Percentiles rank a stretch among this genome's conserved stretches.
phyloP scores from a whole-genome alignment of 2,888 invertebrate species.

The Anodontia alba region DNA sequence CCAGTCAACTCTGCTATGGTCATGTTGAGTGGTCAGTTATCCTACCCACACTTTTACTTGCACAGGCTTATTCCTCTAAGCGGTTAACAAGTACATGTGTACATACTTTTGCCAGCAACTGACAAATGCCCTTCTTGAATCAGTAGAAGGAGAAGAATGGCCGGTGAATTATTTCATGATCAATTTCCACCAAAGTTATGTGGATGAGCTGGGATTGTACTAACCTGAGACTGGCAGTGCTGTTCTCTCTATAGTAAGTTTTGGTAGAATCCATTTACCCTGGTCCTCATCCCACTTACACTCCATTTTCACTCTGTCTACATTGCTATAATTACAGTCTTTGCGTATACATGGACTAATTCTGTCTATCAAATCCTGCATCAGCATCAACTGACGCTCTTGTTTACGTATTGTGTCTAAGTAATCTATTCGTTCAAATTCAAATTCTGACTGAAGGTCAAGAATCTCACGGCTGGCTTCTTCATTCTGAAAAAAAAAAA shows the following conservation, averaged over 20 bases:
- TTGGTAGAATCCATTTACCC: slow-evolving; percentile 90
- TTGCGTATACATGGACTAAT: slow-evolving; percentile 89
- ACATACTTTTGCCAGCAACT: too few species aligned
- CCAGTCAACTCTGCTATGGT: too few species aligned
- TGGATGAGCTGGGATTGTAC: neutral
- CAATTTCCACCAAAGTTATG: too few species aligned
- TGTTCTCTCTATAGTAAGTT: slow-evolving; percentile 88
- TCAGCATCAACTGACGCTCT: slow-evolving; percentile 89
- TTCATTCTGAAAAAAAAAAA: slow-evolving; percentile 86
- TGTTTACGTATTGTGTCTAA: slow-evolving; percentile 92
- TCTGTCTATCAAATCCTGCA: slow-evolving; percentile 85
- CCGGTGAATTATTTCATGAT: too few species aligned
- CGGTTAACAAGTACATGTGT: too few species aligned
- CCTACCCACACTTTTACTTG: too few species aligned
- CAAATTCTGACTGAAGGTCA: slow-evolving; percentile 93
- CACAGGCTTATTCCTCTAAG: too few species aligned
- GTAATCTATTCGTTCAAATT: slow-evolving; percentile 92
- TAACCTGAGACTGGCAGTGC: slow-evolving; percentile 87
- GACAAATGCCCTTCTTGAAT: too few species aligned
- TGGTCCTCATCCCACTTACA: slow-evolving; percentile 91
- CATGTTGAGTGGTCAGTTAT: too few species aligned
- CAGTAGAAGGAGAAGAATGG: too few species aligned
- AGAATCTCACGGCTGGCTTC: slow-evolving; percentile 90
- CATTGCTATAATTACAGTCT: slow-evolving; percentile 91
- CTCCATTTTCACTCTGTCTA: slow-evolving; percentile 89